These are phyloP conservation scores for Sinonovacula constricta DNA, from an alignment of 1,140 invertebrate genomes.

Conservation along the genomic window DNA sequence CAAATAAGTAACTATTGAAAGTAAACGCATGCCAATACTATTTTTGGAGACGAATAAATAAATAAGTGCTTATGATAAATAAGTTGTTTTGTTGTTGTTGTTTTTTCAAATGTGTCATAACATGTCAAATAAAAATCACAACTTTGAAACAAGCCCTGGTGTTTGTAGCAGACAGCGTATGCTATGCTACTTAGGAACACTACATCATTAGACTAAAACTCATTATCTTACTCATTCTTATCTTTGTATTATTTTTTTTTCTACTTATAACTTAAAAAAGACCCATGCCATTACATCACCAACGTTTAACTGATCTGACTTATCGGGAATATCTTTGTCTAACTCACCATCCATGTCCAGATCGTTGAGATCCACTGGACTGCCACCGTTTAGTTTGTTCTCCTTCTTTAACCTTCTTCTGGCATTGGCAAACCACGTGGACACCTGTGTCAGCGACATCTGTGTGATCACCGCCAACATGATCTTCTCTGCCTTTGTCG, in stretches of 20 bases:
- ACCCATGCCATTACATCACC: too few relatives aligned
- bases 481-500: constrained; percentile 98
- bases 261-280: too few relatives aligned
- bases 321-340: constrained; percentile 14
- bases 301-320: not conserved
- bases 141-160: too few relatives aligned
- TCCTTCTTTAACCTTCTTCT: constrained; percentile 90
- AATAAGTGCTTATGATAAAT: not conserved
- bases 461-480: constrained; percentile 99
- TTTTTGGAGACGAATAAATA: not conserved
- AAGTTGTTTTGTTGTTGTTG: not conserved
- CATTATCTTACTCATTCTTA: not conserved
- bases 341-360: constrained; percentile 59
- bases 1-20: not conserved
- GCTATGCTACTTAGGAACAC: not conserved
- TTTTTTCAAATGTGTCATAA: not conserved
- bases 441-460: constrained; percentile 96
- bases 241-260: not conserved
- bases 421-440: constrained; percentile 78
- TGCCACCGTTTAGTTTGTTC: constrained; percentile 90
- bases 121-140: not conserved
- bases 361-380: constrained; percentile 59
- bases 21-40: too few relatives aligned
- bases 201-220: not conserved
- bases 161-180: not conserved